A percentile compares a stretch with the other conserved stretches of the same genome.
These are phyloP conservation scores for Saturnia japonica DNA, from an alignment of 2,888 invertebrate species.

Conservation along the genomic window DNA sequence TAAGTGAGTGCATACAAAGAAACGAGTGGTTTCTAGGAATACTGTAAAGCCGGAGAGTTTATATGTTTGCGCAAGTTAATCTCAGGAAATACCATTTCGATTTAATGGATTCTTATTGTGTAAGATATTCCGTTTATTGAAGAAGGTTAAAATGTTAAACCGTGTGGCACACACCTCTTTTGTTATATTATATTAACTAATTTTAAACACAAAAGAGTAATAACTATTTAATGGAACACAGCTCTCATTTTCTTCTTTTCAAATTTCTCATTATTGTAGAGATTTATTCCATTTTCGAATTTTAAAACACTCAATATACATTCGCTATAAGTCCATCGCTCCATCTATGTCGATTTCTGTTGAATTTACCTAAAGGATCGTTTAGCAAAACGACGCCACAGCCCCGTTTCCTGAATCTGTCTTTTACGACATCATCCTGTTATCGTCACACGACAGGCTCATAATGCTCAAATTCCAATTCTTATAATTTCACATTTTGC, in stretches of 20 bases:
- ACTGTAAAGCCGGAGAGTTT: too few relatives aligned
- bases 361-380: slow-evolving; percentile 33
- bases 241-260: background rate
- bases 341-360: slow-evolving; percentile 34
- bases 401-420: slow-evolving; percentile 43
- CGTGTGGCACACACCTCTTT: too few relatives aligned
- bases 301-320: background rate
- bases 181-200: too few relatives aligned
- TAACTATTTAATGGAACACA: background rate
- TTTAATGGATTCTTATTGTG: too few relatives aligned
- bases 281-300: background rate
- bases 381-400: slow-evolving; percentile 37
- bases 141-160: too few relatives aligned
- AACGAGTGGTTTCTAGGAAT: too few relatives aligned
- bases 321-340: slow-evolving; percentile 20
- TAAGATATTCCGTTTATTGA: too few relatives aligned
- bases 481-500: slow-evolving; percentile 38
- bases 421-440: slow-evolving; percentile 55
- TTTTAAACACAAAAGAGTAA: too few relatives aligned
- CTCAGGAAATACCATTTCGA: too few relatives aligned
- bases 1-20: too few relatives aligned
- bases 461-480: slow-evolving; percentile 35
- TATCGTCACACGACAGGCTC: slow-evolving; percentile 49
- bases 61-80: too few relatives aligned
- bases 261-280: background rate